Conservation (phyloP, 2,888 invertebrate species). For the Rotaria socialis region DNA sequence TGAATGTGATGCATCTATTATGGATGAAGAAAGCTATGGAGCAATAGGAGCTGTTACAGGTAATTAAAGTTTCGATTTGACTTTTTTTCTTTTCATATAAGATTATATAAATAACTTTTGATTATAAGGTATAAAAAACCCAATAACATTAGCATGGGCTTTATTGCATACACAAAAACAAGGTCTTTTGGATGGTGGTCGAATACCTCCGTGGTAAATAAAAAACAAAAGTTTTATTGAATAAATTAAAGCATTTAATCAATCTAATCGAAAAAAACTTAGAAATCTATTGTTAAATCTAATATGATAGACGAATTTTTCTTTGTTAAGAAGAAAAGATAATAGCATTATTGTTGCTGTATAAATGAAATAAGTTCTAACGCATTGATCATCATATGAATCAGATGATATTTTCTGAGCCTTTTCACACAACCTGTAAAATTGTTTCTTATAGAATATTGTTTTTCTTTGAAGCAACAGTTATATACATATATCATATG, state of each 20-base stretch:
- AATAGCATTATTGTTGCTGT: too few species aligned
- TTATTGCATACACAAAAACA: slow-evolving; percentile 75
- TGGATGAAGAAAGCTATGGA: slow-evolving; percentile 83
- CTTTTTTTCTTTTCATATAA: too few species aligned
- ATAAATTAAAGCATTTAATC: neutral
- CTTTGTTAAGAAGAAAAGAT: too few species aligned
- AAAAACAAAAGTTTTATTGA: slow-evolving; percentile 36
- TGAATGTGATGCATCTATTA: slow-evolving; percentile 91
- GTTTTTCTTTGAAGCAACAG: too few species aligned
- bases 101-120: neutral
- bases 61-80: slow-evolving; percentile 1
- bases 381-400: too few species aligned
- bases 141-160: slow-evolving; percentile 63
- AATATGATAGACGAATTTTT: too few species aligned
- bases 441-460: too few species aligned
- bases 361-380: too few species aligned
- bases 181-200: slow-evolving; percentile 67
- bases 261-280: neutral
- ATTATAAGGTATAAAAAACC: slow-evolving; percentile 57
- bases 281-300: slow-evolving; percentile 35
- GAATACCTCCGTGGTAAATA: slow-evolving; percentile 72
- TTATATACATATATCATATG: too few species aligned
- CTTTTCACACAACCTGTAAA: too few species aligned
- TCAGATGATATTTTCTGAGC: too few species aligned
- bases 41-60: slow-evolving; percentile 75